These are phyloP conservation scores for Propithecus deckenii DNA, from an alignment of 2,797 vertebrate species.

Conservation along the genomic window DNA sequence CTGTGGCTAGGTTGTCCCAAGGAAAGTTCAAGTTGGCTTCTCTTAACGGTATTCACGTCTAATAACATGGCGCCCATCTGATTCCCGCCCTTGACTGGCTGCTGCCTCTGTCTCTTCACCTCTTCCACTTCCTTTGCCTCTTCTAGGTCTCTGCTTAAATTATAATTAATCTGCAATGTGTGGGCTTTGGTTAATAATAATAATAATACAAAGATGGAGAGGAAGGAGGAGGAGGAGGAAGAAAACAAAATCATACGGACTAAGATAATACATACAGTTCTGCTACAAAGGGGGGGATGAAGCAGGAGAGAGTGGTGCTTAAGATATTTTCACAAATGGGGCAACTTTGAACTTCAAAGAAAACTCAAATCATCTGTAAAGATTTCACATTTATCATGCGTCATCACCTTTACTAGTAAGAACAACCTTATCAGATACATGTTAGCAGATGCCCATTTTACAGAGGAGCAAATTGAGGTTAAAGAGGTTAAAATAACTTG, in stretches of 20 bases:
- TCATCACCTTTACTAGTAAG: neutral
- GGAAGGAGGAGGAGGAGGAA: neutral
- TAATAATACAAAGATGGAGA: neutral
- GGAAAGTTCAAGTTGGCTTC: slow-evolving; percentile 68
- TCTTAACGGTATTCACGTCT: slow-evolving; percentile 64
- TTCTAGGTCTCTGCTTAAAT: slow-evolving; percentile 72
- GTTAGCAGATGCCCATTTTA: neutral
- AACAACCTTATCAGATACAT: neutral
- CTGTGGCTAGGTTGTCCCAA: slow-evolving; percentile 63
- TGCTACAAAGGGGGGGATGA: slow-evolving; percentile 59
- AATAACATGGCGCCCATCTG: slow-evolving; percentile 70
- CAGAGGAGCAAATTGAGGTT: neutral
- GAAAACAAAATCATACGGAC: slow-evolving; percentile 73
- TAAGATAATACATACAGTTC: slow-evolving; percentile 67
- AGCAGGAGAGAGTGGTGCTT: slow-evolving; percentile 66
- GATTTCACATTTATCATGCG: neutral
- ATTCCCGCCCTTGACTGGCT: neutral
- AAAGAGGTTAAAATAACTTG: neutral
- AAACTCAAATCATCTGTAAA: neutral
- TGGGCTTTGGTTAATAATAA: slow-evolving; percentile 66
- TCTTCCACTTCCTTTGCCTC: neutral
- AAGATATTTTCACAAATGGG: slow-evolving; percentile 38
- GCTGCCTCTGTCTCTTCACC: neutral
- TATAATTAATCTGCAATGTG: slow-evolving; percentile 68
- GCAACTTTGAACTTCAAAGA: neutral